Evolutionary conservation across 2,888 invertebrate genomes (phyloP), one percentile per base, ranked within the genome.

Genomic region (Metopia argyrocephala): DNA sequence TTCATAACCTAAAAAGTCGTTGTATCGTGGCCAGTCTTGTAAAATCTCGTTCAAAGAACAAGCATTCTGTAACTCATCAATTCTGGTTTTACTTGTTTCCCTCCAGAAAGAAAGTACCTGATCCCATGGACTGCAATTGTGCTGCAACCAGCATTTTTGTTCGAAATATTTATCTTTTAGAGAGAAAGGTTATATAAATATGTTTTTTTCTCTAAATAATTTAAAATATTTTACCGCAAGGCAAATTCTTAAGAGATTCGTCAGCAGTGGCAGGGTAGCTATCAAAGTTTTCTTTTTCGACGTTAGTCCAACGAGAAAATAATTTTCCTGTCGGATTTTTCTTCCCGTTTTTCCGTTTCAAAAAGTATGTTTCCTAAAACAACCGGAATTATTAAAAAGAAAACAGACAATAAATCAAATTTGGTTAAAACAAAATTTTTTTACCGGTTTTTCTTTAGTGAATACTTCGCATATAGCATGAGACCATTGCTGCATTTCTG

Each of bases 241-340:
- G 25, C 54, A 71, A 71, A 71, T 65, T 46, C 64, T 74, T 48
- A 46, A 75, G 1, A 66, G 76, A 54, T 69, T 76, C 76, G 28
- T 69, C 69, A 38, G 46, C 68, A 76, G 69, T 76, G 57, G 45
- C 56, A 69, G 68, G 46, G 69, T 18, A 52, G 31, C 54, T n/a
- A 76, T 64, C 46, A 12, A 52, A 54, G 25, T 68, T 68, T 61
- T 46, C 76, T 69, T 76, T 69, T 62, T 69, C 56, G 20, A 65
- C 70, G 65, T 78, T 78, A 31, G 78, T 70, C 70, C 76, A 78
- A 65, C 65, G 71, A 64, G 78, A 78, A 71, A 71, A 78, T 71
- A 78, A 78, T 71, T 78, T 65, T 65, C 65, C 65, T 57, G 64
- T 71, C 15, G 78, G 78, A 78, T 78, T 78, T 70, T 78, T 78